Evolutionary conservation across 2,888 invertebrate species (phyloP).

Genomic region (Hecatera dysodea): DNA sequence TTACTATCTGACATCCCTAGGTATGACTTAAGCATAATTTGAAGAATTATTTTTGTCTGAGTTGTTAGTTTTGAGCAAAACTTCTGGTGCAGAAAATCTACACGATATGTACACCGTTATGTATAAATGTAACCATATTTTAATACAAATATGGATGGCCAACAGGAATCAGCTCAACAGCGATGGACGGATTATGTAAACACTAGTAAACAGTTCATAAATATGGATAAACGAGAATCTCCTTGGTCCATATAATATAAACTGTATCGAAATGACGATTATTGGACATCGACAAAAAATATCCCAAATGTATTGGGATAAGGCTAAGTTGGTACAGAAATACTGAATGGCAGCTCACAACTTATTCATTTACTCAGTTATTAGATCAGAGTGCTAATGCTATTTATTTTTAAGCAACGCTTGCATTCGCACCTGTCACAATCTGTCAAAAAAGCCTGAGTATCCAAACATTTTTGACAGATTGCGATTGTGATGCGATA

Average conservation of each 20-base stretch:
- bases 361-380: too few species aligned
- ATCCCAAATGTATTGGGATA: neutral
- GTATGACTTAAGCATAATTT: conserved; percentile 10
- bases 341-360: too few species aligned
- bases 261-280: neutral
- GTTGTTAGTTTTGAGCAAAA: conserved; percentile 7
- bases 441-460: too few species aligned
- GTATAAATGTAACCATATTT: neutral
- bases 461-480: too few species aligned
- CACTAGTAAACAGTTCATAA: neutral
- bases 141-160: neutral
- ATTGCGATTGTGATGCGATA: too few species aligned
- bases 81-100: conserved; percentile 20
- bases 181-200: neutral
- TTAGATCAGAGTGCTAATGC: too few species aligned
- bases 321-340: too few species aligned
- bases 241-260: too few species aligned
- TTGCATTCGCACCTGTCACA: too few species aligned
- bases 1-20: neutral
- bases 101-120: neutral
- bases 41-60: conserved; percentile 10
- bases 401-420: too few species aligned
- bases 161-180: neutral
- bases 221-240: too few species aligned
- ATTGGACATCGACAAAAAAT: neutral